Base-by-base conservation (phyloP, 2,888 invertebrate species). In the Dioctria linearis region DNA sequence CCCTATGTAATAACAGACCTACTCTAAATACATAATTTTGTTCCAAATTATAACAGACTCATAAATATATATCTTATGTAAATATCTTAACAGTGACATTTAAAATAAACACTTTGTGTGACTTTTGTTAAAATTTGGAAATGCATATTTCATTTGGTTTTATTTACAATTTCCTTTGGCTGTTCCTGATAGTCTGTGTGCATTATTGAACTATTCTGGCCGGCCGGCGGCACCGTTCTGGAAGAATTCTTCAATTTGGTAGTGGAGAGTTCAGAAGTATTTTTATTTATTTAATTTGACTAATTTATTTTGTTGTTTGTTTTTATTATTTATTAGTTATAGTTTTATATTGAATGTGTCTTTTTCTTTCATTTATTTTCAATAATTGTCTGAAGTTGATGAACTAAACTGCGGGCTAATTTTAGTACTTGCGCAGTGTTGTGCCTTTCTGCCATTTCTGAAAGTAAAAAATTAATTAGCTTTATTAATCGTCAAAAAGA, bases 381-480 rank as follows among this genome's bases (percentile, higher is more conserved):
- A 83, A 98, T 97, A 82, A 98, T 91, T 85, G 95, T 94, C 90
- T 98, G 98, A 83, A 98, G 92, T 90, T 96, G 95, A 81, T 94
- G 90, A 6, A 98, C 96, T 83, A 98, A 90, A 85, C 96, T 96
- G 84, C 98, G 91, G 0, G 98, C 95, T 82, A 97, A 90, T 83
- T 93, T 92, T 80, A 98, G 89, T 54, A 98, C 94, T 3, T 95
- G 93, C 83, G 93, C 92, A 3, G 95, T 95, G 87, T 98, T 95
- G 88, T 98, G 98, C 83, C 96, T 91, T 88, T 98, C 98, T 0
- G 98, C 98, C 98, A 98, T 98, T 93, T 98, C 98, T 98, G 90
- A 82, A 91, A 91, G 82, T 83, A 81, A 81, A 2, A 82, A 25
- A 25, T 25, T 0, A 25, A 25, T 25, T 25, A 25, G 2, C 25